Percentiles rank a stretch among this genome's conserved stretches.
These are phyloP conservation scores for Achatina immaculata DNA, from an alignment of 1,140 invertebrate species.

Conservation along the genomic window DNA sequence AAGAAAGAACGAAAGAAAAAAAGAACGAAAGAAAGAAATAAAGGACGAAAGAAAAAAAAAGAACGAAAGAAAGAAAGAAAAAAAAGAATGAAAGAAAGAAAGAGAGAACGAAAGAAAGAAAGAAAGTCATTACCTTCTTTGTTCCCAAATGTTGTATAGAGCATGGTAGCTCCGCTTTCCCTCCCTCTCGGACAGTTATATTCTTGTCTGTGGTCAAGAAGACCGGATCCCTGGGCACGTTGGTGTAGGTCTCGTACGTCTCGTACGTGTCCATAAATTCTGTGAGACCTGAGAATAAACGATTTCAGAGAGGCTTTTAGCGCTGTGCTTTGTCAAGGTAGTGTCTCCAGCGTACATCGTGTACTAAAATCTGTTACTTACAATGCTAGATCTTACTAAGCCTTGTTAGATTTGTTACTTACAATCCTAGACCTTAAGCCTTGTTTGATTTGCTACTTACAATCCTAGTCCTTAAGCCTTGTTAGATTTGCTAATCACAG, in stretches of 20 bases:
- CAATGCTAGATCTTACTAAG: too few species aligned
- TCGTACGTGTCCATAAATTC: slow-evolving; percentile 4
- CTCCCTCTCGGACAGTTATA: slow-evolving; percentile 42
- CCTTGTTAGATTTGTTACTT: too few species aligned
- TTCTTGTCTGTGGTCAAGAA: slow-evolving; percentile 38
- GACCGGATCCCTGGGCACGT: slow-evolving; percentile 37
- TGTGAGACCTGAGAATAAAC: slow-evolving; percentile 4
- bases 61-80: background rate
- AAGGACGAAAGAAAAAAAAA: too few species aligned
- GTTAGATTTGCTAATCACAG: too few species aligned
- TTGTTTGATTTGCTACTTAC: too few species aligned
- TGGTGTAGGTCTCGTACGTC: slow-evolving; percentile 20
- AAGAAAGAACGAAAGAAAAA: too few species aligned
- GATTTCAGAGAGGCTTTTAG: background rate
- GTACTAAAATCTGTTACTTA: too few species aligned
- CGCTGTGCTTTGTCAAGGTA: too few species aligned
- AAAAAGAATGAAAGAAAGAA: background rate
- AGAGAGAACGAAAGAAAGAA: background rate
- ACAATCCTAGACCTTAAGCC: too few species aligned
- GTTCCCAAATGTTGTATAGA: slow-evolving; percentile 40
- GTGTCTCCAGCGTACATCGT: too few species aligned
- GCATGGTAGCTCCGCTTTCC: slow-evolving; percentile 37
- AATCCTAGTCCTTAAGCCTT: too few species aligned
- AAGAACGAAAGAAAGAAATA: too few species aligned
- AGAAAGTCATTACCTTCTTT: slow-evolving; percentile 32